Base-by-base conservation (phyloP, 2,797 vertebrate species). In the Epinephelus awoara region DNA sequence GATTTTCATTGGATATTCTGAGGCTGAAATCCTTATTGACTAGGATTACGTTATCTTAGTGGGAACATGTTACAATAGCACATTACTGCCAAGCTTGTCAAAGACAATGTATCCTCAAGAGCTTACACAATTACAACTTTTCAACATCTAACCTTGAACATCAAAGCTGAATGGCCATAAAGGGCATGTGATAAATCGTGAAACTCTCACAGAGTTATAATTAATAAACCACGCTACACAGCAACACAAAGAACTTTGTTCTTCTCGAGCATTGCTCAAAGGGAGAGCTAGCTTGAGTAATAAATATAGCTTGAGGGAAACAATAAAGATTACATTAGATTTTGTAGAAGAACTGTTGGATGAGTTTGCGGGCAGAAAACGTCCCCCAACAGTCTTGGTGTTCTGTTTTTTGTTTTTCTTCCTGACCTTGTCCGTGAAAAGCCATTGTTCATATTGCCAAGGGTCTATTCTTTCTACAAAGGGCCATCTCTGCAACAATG, bases 401-500 rank as follows among this genome's bases (percentile, higher is more conserved):
- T 72, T 79, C 47, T 85, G 27, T 29, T 29, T 29, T 29, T 29
- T 29, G 27, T 72, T n/a, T 46, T 49, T 52, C n/a, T 74, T 7
- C 40, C 38, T 68, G 85, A 91, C 83, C 84, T 69, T 77, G 59
- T 86, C 67, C 54, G 63, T 54, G 64, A 83, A 81, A 71, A 71
- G 50, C 68, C 61, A 88, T 88, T 93, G 87, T 93, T 79, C 62
- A 3, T 73, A 79, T 72, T 46, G 23, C 69, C 68, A 59, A 59
- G 44, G 85, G 83, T 88, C 81, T 88, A 71, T 47, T 70, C 34
- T 46, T 34, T 51, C 65, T 59, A 87, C 90, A 92, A 87, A 84
- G 83, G 80, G 67, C 65, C 56, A 72, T 77, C 59, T 86, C 76
- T 80, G 72, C 34, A 18, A 84, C 79, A 77, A 75, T 73, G 67